phyloP scores from a whole-genome alignment of 2,888 invertebrate species.

The Mamestra brassicae region DNA sequence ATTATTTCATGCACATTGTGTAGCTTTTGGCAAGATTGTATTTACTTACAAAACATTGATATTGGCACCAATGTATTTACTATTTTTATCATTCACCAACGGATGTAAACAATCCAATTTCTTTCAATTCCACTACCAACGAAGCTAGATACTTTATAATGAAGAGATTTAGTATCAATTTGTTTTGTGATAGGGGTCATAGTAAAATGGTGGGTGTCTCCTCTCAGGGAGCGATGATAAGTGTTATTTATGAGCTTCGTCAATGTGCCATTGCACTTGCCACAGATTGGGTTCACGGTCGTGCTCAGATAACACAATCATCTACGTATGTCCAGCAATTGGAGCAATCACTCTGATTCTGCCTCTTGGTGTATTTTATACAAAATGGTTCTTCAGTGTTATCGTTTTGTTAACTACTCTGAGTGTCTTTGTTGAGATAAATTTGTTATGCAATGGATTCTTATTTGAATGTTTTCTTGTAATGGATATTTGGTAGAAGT shows the following conservation, averaged over 20 bases:
- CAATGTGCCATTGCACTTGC: constrained; percentile 88
- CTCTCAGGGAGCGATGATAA: constrained; percentile 81
- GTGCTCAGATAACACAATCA: constrained; percentile 69
- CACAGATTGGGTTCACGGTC: constrained; percentile 88
- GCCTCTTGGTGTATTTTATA: constrained; percentile 31
- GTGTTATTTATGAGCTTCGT: constrained; percentile 86
- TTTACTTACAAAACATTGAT: constrained; percentile 54
- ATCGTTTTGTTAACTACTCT: not conserved
- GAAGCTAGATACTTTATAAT: constrained; percentile 62
- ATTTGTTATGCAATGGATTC: not conserved
- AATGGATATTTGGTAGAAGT: constrained; percentile 3
- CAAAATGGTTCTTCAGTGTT: constrained; percentile 10
- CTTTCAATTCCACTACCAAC: constrained; percentile 71
- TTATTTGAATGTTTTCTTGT: not conserved
- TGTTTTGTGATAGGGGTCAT: constrained; percentile 73
- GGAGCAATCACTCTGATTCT: constrained; percentile 54
- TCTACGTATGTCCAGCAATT: constrained; percentile 68
- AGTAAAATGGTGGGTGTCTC: constrained; percentile 79
- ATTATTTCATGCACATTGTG: constrained; percentile 4
- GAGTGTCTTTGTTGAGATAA: not conserved
- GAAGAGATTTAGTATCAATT: constrained; percentile 49
- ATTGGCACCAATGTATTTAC: constrained; percentile 59
- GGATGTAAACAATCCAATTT: constrained; percentile 76
- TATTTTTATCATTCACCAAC: constrained; percentile 69
- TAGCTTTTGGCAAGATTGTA: constrained; percentile 23